These are phyloP conservation scores for Engraulis encrasicolus DNA, from an alignment of 2,113 vertebrate genomes.

Conservation along the genomic window DNA sequence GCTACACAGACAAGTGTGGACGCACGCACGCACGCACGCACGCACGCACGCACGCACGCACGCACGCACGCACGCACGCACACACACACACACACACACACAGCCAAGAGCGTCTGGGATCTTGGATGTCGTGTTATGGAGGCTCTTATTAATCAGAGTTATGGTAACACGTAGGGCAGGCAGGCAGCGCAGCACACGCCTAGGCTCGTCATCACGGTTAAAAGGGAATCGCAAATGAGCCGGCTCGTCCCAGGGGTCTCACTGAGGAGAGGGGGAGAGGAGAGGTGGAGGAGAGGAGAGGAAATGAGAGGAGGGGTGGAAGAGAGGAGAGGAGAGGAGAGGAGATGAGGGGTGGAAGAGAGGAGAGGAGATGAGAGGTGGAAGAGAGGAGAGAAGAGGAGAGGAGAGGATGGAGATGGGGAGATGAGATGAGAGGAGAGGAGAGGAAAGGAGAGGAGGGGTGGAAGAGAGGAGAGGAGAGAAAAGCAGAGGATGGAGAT, in stretches of 20 bases:
- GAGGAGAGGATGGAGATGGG: no score
- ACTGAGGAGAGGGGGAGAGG: background rate
- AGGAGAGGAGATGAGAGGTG: constrained; percentile 29
- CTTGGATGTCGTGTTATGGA: background rate
- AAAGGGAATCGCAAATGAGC: constrained; percentile 41
- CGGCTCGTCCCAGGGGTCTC: background rate
- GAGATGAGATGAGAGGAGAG: background rate
- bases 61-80: background rate
- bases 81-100: background rate
- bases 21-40: background rate
- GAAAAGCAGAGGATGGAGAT: no score
- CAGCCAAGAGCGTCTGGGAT: background rate
- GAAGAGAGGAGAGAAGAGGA: background rate
- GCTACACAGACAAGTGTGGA: background rate
- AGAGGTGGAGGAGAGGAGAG: background rate
- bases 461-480: background rate
- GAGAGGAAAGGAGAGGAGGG: background rate
- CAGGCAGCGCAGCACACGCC: background rate
- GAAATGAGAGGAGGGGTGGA: no score
- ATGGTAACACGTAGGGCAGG: background rate
- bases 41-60: background rate
- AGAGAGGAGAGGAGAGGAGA: no score
- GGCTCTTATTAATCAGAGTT: background rate
- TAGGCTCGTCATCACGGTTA: constrained; percentile 25
- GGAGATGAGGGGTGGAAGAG: constrained; percentile 37